phyloP scores from a whole-genome alignment of 2,113 vertebrate species.

The Procavia capensis region DNA sequence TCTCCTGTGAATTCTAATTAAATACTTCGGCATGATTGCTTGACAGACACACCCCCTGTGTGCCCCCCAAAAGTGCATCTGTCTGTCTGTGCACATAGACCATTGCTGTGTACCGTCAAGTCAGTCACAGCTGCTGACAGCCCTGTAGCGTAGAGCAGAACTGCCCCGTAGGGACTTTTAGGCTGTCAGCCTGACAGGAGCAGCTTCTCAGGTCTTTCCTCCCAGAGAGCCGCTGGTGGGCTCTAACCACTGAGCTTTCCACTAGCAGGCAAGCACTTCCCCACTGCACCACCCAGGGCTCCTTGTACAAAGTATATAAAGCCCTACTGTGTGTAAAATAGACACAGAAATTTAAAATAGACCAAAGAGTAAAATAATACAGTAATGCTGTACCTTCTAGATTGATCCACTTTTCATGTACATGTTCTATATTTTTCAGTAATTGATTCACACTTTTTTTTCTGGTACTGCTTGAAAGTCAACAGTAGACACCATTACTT shows the following conservation, averaged over 20 bases:
- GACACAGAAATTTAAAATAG: not conserved
- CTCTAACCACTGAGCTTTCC: not conserved
- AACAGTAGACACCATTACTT: conserved; percentile 4
- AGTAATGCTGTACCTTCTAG: not conserved
- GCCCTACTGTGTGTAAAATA: not conserved
- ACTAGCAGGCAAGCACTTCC: too few relatives aligned
- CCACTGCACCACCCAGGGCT: too few relatives aligned
- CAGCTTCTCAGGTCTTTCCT: not conserved
- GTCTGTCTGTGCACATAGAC: not conserved
- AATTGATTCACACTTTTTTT: not conserved
- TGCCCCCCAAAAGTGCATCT: not conserved
- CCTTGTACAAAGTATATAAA: not conserved
- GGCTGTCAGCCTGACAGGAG: not conserved
- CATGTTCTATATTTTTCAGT: not conserved
- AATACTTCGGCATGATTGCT: conserved; percentile 21
- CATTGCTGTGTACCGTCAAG: not conserved
- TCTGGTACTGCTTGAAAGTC: not conserved
- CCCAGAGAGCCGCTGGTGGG: not conserved
- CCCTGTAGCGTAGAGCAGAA: not conserved
- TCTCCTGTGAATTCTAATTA: not conserved
- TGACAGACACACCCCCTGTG: too few relatives aligned
- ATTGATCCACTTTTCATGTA: not conserved
- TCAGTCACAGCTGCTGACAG: too few relatives aligned
- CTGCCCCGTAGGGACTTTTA: not conserved
- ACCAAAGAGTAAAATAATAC: too few relatives aligned